Evolutionary conservation across 2,113 vertebrate genomes (phyloP).

Genomic region (Vireo altiloquus): DNA sequence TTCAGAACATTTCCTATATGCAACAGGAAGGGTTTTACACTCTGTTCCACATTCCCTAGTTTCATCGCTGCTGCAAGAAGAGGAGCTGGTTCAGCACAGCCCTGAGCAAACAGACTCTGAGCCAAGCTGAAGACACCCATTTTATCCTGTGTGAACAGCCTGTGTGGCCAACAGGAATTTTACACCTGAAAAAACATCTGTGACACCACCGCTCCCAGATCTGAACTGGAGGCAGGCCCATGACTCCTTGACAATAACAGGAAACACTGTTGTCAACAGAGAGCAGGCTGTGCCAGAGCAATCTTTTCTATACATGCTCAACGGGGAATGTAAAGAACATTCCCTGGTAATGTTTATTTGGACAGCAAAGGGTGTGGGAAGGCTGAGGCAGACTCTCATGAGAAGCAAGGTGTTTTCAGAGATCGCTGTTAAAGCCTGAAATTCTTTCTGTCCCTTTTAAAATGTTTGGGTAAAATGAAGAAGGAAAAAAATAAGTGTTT

Average conservation of each 20-base stretch:
- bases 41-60: not conserved
- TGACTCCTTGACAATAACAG: slow-evolving; percentile 52
- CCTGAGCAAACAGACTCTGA: not conserved
- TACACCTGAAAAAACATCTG: slow-evolving; percentile 67
- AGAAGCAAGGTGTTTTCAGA: slow-evolving; percentile 38
- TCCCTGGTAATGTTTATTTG: slow-evolving; percentile 48
- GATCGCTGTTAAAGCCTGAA: not conserved
- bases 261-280: slow-evolving; percentile 21
- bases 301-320: not conserved
- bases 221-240: not conserved
- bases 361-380: slow-evolving; percentile 24
- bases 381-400: not conserved
- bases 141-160: not conserved
- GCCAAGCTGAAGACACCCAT: not conserved
- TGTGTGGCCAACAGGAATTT: slow-evolving; percentile 34
- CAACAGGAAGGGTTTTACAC: slow-evolving; percentile 28
- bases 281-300: not conserved
- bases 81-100: not conserved
- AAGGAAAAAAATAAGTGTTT: not conserved
- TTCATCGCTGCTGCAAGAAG: not conserved
- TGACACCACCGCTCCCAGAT: not conserved
- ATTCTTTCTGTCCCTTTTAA: not conserved
- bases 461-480: not conserved
- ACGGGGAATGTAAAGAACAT: slow-evolving; percentile 30
- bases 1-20: slow-evolving; percentile 36